A percentile compares a stretch with the other conserved stretches of the same genome.
phyloP scores from a whole-genome alignment of 2,888 invertebrate species.

The Meta bourneti region DNA sequence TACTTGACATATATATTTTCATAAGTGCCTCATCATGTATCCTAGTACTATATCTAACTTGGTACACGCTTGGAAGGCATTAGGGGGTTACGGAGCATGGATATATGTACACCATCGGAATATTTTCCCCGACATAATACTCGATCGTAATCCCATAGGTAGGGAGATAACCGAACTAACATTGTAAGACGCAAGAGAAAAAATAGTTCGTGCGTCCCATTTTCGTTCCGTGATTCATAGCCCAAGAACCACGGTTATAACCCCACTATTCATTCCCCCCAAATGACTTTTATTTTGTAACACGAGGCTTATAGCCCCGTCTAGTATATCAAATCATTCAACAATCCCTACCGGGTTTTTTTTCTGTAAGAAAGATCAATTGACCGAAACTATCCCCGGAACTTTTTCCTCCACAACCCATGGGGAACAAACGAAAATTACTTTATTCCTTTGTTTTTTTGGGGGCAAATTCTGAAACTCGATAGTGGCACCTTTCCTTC shows the following conservation, averaged over 20 bases:
- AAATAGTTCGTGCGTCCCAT: background rate
- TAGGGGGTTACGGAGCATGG: too few species aligned
- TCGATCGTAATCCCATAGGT: too few species aligned
- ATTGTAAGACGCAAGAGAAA: background rate
- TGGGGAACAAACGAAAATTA: slow-evolving; percentile 19
- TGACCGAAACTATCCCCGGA: background rate
- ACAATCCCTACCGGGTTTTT: background rate
- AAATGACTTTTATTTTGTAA: background rate
- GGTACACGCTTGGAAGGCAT: too few species aligned
- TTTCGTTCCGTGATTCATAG: background rate
- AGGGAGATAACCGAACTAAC: too few species aligned
- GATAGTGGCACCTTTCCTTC: background rate
- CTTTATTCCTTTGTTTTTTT: slow-evolving; percentile 2
- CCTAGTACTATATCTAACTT: too few species aligned
- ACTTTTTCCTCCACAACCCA: background rate
- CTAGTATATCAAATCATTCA: background rate
- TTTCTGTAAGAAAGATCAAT: background rate
- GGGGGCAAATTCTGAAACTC: slow-evolving; percentile 12
- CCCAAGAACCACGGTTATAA: background rate
- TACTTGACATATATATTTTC: too few species aligned
- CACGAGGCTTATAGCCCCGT: background rate
- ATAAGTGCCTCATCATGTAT: too few species aligned
- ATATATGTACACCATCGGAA: too few species aligned
- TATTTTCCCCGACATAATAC: too few species aligned
- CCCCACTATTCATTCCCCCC: background rate